Evolutionary conservation across 1,140 invertebrate species (phyloP).

Genomic region (Hypothenemus hampei): DNA sequence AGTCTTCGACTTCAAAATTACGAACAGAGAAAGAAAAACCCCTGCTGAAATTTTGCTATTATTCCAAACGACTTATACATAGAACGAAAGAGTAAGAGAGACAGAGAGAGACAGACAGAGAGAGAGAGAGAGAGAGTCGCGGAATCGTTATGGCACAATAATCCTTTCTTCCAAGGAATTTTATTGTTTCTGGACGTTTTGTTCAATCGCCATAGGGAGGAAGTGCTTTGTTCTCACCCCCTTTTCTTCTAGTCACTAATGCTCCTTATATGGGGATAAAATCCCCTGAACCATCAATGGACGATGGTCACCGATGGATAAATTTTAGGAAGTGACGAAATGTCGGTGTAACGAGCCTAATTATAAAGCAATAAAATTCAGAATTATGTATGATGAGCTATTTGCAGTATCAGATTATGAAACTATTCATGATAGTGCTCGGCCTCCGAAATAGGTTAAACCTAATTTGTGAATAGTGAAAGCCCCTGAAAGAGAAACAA

Average conservation of each 20-base stretch:
- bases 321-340: no score
- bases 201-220: constrained; percentile 18
- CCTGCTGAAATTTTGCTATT: constrained; percentile 10
- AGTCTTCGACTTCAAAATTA: no score
- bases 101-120: neutral
- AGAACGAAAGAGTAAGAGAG: neutral
- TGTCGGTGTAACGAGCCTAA: neutral
- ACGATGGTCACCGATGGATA: no score
- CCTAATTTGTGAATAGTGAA: constrained; percentile 8
- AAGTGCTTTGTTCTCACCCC: constrained; percentile 20
- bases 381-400: no score
- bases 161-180: constrained; percentile 21
- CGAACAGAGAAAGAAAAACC: constrained; percentile 9
- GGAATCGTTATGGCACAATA: constrained; percentile 14
- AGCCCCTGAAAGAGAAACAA: constrained; percentile 12
- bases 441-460: constrained; percentile 8
- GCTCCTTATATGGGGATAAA: no score
- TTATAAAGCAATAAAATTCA: neutral
- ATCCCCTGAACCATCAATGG: no score
- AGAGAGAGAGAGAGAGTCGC: neutral
- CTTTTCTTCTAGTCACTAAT: neutral
- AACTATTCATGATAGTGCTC: no score
- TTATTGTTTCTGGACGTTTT: constrained; percentile 23
- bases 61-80: constrained; percentile 4
- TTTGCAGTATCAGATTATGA: no score